Base-by-base conservation (phyloP, 1,140 invertebrate species). In the Drosophila orosa region DNA sequence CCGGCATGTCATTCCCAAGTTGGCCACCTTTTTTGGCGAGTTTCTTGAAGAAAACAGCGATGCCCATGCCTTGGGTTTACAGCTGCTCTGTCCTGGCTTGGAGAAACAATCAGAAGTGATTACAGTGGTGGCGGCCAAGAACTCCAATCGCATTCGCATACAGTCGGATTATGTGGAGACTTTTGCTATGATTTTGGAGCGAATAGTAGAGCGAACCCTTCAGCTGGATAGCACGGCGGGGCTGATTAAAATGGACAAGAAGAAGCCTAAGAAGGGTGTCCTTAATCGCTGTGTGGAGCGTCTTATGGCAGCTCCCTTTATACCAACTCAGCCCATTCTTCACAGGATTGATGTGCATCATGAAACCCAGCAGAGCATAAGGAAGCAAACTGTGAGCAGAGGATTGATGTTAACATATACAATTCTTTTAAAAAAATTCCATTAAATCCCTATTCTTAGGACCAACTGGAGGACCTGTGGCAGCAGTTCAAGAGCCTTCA, bases 111-210 rank as follows among this genome's bases (percentile, higher is more conserved):
- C 50, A 3, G 90, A 92, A 33, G 33, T 83, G 24, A 83, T 92
- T 15, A 92, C 91, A 3, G 75, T 92, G 57, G 90, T 92, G 24
- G 80, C 86, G 2, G 91, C 91, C 8, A 92, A 91, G 59, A 91
- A 91, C 42, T 91, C 91, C 1, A 91, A 91, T 73, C 85, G 91
- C 7, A 44, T 91, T 7, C 80, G 91, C 56, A 90, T 92, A 22
- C 91, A 92, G 60, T 92, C 91, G 40, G 91, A 92, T 37, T 74
- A 69, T 27, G 75, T 92, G 45, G 85, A 91, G 58, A 75, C 90
- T 6, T 80, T 92, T 52, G 85, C 77, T 42, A 73, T 90, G 56
- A 76, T 92, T 17, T 40, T 92, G 50, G 91, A 92, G 58, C 59
- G 84, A 0, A 59, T 92, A 55, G 79, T 84, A 27, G 68, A 80